phyloP scores from a whole-genome alignment of 2,888 invertebrate genomes.

The Acleris literana region DNA sequence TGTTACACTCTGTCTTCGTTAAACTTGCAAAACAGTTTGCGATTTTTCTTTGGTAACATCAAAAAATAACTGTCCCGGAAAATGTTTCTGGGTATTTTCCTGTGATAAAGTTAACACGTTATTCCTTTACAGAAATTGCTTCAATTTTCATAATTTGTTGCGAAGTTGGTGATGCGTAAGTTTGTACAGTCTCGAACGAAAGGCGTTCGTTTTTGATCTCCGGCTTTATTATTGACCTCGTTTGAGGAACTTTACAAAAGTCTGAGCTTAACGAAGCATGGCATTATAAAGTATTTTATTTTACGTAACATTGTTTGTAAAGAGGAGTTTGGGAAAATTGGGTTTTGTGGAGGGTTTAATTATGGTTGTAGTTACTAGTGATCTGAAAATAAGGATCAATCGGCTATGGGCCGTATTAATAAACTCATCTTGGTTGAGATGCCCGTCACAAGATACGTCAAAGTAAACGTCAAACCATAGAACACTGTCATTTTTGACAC shows the following conservation, averaged over 20 bases:
- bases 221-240: too few relatives aligned
- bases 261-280: too few relatives aligned
- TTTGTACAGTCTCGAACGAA: slow-evolving; percentile 3
- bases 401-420: too few relatives aligned
- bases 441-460: too few relatives aligned
- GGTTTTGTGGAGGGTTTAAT: background rate
- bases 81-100: slow-evolving; percentile 9
- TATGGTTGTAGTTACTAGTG: background rate
- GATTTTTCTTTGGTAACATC: too few relatives aligned
- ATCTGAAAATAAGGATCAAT: too few relatives aligned
- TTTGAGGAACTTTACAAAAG: too few relatives aligned
- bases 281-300: background rate
- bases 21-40: too few relatives aligned
- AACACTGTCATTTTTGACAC: too few relatives aligned
- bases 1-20: too few relatives aligned
- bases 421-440: too few relatives aligned
- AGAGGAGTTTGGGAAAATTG: background rate
- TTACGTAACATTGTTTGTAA: background rate
- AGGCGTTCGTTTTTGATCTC: background rate
- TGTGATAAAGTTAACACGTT: slow-evolving; percentile 30
- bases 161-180: slow-evolving; percentile 29
- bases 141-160: slow-evolving; percentile 34
- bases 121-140: slow-evolving; percentile 31
- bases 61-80: background rate
- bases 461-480: too few relatives aligned